These are phyloP conservation scores for Prietella phreatophila DNA, from an alignment of 2,113 vertebrate genomes.

Conservation along the genomic window DNA sequence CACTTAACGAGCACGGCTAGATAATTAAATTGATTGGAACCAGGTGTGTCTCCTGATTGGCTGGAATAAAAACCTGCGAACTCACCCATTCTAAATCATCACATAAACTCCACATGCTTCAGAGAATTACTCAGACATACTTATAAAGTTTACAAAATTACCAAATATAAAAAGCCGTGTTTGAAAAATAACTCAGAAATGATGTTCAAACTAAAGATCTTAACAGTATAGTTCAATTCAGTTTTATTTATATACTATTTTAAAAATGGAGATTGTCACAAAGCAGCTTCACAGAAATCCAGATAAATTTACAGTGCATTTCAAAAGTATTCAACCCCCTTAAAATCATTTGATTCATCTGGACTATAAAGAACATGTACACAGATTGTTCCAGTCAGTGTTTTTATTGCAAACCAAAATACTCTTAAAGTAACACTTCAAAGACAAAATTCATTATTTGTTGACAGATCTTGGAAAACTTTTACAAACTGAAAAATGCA, in stretches of 20 bases:
- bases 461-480: neutral
- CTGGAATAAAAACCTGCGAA: no score
- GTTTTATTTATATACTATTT: no score
- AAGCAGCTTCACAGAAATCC: no score
- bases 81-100: neutral
- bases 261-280: no score
- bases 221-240: no score
- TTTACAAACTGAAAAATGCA: no score
- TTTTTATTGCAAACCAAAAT: no score
- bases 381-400: no score
- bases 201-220: no score
- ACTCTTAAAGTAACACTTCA: no score
- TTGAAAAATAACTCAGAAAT: neutral
- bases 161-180: neutral
- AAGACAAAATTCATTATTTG: no score
- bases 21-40: neutral
- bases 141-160: neutral
- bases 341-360: neutral
- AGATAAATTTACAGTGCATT: neutral
- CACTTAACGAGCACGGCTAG: neutral
- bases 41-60: neutral
- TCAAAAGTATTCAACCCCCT: neutral
- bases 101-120: neutral
- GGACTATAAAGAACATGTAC: no score
- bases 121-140: neutral